Base-by-base conservation (phyloP, 2,888 invertebrate species). In the Sisyra terminalis region DNA sequence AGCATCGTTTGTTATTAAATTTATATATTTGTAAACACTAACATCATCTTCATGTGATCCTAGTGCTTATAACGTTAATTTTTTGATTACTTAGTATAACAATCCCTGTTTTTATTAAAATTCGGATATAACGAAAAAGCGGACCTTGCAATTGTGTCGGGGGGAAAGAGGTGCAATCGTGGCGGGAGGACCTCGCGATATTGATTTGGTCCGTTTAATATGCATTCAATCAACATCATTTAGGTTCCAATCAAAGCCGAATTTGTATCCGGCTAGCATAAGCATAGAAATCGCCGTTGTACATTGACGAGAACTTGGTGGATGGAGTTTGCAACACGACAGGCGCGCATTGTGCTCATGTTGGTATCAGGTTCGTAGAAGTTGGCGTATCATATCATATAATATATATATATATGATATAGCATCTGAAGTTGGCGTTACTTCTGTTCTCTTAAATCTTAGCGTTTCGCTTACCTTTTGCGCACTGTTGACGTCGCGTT, bases 271-370 rank as follows among this genome's bases (percentile, higher is more conserved):
- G 24, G 24, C 24, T 24, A 3, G 24, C 24, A 24, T 24, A 24
- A 24, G 7, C 3, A 5, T 24, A n/a, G 11, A 14, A 14, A 11
- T 34, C 13, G 34, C 37, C 5, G 13, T n/a, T 16, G n/a, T 6
- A 15, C 36, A 13, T 6, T n/a, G 16, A 13, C 14, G n/a, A 13
- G 37, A 11, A 31, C 31, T 11, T 15, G n/a, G 34, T 11, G n/a
- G 8, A n/a, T 34, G 34, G n/a, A 14, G 11, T 34, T 13, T 11
- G 24, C 11, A 24, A 18, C 39, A 39, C 31, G 40, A 14, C 40
- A 40, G 32, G 40, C 40, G 40, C 40, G 40, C 40, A 40, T 32
- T 40, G 40, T 18, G 10, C 18, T 16, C 15, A 16, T 11, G 11
- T 40, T 16, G 9, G 29, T 31, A 40, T 32, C 17, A 40, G 40